These are phyloP conservation scores for Vireo altiloquus DNA, from an alignment of 2,113 vertebrate species.

Conservation along the genomic window DNA sequence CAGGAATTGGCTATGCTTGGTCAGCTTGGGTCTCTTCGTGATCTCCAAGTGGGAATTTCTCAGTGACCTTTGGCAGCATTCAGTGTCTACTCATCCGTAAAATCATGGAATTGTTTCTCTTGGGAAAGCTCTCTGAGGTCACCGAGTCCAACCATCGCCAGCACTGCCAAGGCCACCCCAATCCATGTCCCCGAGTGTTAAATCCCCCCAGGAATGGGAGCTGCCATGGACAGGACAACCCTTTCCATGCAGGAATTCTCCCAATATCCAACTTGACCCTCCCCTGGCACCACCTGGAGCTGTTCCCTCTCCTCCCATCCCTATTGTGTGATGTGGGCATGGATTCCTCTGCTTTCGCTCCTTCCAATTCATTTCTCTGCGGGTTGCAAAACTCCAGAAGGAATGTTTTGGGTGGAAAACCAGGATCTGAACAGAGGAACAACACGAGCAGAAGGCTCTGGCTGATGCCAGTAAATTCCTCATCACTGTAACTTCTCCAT, in stretches of 20 bases:
- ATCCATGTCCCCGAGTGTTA: neutral
- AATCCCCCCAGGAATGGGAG: neutral
- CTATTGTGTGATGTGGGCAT: accelerated
- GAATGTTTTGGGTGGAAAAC: neutral
- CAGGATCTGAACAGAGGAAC: neutral
- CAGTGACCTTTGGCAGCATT: neutral
- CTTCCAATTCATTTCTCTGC: neutral
- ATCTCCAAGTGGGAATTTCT: neutral
- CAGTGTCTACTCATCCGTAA: neutral
- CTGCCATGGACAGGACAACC: neutral
- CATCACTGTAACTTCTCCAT: neutral
- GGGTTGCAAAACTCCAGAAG: neutral
- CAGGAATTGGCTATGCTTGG: neutral
- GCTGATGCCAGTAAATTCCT: neutral
- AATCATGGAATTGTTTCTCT: neutral
- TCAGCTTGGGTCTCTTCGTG: neutral
- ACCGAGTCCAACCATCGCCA: neutral
- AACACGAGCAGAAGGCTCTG: neutral
- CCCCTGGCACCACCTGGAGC: neutral
- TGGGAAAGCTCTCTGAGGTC: neutral
- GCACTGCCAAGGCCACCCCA: neutral
- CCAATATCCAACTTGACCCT: neutral
- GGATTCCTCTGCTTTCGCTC: neutral
- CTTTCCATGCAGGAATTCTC: neutral
- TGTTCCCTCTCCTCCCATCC: neutral